Conservation (phyloP, 2,113 vertebrate genomes). For the Anguilla rostrata region DNA sequence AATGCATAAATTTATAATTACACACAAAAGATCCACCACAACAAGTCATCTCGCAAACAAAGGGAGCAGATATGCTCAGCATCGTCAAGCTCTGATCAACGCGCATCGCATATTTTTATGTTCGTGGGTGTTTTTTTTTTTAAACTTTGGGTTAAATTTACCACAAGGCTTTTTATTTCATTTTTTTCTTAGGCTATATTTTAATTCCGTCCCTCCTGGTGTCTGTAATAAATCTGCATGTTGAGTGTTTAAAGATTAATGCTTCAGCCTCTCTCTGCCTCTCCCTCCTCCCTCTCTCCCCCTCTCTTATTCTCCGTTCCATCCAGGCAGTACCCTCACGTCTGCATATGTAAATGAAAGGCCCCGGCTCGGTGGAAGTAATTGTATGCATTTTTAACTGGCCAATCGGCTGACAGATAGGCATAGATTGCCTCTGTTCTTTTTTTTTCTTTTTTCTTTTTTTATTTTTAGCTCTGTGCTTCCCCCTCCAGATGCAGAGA, state of each 20-base stretch:
- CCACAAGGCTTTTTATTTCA: constrained; percentile 50
- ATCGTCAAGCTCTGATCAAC: not conserved
- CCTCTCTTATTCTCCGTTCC: constrained; percentile 51
- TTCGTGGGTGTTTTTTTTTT: not conserved
- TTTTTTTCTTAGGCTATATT: constrained; percentile 52
- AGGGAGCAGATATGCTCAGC: not conserved
- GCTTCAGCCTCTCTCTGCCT: constrained; percentile 48
- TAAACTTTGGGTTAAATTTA: constrained; percentile 16
- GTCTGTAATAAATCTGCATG: constrained; percentile 71
- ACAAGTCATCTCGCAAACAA: constrained; percentile 11
- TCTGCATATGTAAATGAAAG: constrained; percentile 83
- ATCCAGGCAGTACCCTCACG: constrained; percentile 73
- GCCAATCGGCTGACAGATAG: constrained; percentile 70
- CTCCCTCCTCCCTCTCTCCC: not conserved
- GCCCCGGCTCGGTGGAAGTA: constrained; percentile 81
- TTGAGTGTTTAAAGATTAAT: constrained; percentile 74
- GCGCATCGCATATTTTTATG: not conserved
- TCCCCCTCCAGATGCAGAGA: constrained; percentile 61
- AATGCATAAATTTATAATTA: constrained; percentile 29
- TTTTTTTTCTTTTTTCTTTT: constrained; percentile 27
- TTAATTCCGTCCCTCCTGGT: constrained; percentile 61
- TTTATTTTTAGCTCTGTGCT: constrained; percentile 62
- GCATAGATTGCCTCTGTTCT: constrained; percentile 50
- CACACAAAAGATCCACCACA: constrained; percentile 21
- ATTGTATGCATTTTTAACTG: constrained; percentile 90